Conservation (phyloP, 2,888 invertebrate species). For the Protodeltote pygarga region DNA sequence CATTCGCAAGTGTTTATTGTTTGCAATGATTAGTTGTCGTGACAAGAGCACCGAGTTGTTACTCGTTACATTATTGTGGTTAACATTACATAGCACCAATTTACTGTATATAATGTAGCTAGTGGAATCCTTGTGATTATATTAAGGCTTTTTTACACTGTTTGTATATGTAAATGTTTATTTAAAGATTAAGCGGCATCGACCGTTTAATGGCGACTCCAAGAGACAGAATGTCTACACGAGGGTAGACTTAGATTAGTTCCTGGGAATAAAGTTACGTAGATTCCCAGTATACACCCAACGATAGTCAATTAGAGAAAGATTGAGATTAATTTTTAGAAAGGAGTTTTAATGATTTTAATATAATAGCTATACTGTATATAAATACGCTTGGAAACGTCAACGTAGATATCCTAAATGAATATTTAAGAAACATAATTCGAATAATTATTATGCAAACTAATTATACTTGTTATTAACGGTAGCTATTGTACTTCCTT, state of each 20-base stretch:
- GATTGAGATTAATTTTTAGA: conserved; percentile 83
- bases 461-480: conserved; percentile 75
- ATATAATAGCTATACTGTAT: conserved; percentile 72
- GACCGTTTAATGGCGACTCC: conserved; percentile 64
- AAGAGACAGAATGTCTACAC: conserved; percentile 71
- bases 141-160: conserved; percentile 81
- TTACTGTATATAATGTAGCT: conserved; percentile 79
- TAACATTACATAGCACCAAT: conserved; percentile 64
- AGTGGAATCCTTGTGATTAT: conserved; percentile 72
- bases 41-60: conserved; percentile 36
- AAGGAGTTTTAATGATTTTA: conserved; percentile 69
- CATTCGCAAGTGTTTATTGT: conserved; percentile 21
- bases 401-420: conserved; percentile 57
- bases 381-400: conserved; percentile 67
- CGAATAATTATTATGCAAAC: conserved; percentile 66
- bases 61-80: conserved; percentile 37
- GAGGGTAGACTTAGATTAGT: conserved; percentile 74
- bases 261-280: conserved; percentile 66
- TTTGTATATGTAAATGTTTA: conserved; percentile 85
- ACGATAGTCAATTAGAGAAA: conserved; percentile 86
- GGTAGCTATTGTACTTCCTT: conserved; percentile 78
- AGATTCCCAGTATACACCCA: conserved; percentile 83
- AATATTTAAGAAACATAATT: conserved; percentile 63
- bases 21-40: conserved; percentile 8
- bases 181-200: conserved; percentile 70